Conservation (phyloP, 2,888 invertebrate genomes). For the Cerastoderma edule region DNA sequence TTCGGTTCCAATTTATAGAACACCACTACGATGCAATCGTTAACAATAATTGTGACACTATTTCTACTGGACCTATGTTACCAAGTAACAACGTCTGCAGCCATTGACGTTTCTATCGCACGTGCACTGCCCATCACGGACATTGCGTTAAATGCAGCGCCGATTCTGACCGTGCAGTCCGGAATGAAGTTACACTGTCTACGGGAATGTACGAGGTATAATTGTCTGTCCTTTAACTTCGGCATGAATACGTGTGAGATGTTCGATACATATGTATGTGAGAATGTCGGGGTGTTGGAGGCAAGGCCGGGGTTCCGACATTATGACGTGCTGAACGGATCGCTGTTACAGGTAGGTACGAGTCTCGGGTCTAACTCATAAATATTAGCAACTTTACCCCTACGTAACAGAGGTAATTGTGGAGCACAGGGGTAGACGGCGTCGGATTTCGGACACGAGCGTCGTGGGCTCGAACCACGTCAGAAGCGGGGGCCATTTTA, state of each 20-base stretch:
- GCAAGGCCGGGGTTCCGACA: constrained; percentile 35
- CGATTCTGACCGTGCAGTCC: not conserved
- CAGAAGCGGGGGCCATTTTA: not conserved
- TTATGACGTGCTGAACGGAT: constrained; percentile 46
- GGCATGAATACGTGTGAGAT: constrained; percentile 37
- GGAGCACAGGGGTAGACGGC: not conserved
- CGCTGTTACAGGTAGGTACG: constrained; percentile 28
- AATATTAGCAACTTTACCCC: not conserved
- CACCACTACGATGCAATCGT: no score
- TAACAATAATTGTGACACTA: no score
- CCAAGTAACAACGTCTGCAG: not conserved
- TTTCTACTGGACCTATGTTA: no score
- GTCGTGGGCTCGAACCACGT: not conserved
- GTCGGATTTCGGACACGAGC: no score
- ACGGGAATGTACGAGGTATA: constrained; percentile 27
- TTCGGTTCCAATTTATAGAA: no score
- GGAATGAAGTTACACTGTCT: constrained; percentile 31
- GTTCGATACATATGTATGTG: constrained; percentile 41
- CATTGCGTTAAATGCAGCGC: not conserved
- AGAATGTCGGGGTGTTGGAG: constrained; percentile 7
- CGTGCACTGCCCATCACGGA: not conserved
- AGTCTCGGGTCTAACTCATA: not conserved
- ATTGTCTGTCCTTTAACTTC: constrained; percentile 49
- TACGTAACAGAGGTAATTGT: not conserved
- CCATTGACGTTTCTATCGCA: not conserved